Evolutionary conservation across 2,888 invertebrate species (phyloP).

Genomic region (Calliphora vomitoria): DNA sequence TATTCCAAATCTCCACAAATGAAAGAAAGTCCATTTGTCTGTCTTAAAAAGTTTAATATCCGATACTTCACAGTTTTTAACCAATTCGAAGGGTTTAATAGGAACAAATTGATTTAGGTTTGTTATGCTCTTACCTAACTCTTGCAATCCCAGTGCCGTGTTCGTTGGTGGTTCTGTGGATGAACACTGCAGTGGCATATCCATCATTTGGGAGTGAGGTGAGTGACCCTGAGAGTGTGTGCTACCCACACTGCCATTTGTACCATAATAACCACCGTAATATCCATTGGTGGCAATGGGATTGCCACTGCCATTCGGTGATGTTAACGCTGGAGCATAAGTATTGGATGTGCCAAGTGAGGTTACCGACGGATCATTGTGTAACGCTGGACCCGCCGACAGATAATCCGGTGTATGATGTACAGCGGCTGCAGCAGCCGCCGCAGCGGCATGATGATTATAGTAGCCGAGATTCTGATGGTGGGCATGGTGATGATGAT

Average conservation of each 20-base stretch:
- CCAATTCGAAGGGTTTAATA: too few relatives aligned
- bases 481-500: conserved; percentile 80
- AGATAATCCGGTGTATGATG: conserved; percentile 81
- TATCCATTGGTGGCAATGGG: conserved; percentile 79
- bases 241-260: conserved; percentile 81
- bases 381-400: conserved; percentile 80
- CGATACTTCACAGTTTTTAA: too few relatives aligned
- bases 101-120: too few relatives aligned
- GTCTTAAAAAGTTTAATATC: too few relatives aligned
- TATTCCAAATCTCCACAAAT: too few relatives aligned
- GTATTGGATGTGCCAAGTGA: conserved; percentile 73
- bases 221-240: conserved; percentile 82
- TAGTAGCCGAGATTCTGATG: conserved; percentile 82
- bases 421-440: conserved; percentile 79
- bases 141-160: conserved; percentile 84
- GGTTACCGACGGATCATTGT: conserved; percentile 77
- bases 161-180: conserved; percentile 84
- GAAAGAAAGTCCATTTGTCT: too few relatives aligned
- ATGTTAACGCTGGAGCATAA: conserved; percentile 81
- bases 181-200: conserved; percentile 84
- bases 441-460: conserved; percentile 80
- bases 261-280: conserved; percentile 83
- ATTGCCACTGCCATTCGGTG: conserved; percentile 78
- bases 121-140: conserved; percentile 81
- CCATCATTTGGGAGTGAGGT: conserved; percentile 84